Percentiles rank a stretch among this genome's conserved stretches.
These are phyloP conservation scores for Melangyna quadrimaculata DNA, from an alignment of 2,888 invertebrate species.

Conservation along the genomic window DNA sequence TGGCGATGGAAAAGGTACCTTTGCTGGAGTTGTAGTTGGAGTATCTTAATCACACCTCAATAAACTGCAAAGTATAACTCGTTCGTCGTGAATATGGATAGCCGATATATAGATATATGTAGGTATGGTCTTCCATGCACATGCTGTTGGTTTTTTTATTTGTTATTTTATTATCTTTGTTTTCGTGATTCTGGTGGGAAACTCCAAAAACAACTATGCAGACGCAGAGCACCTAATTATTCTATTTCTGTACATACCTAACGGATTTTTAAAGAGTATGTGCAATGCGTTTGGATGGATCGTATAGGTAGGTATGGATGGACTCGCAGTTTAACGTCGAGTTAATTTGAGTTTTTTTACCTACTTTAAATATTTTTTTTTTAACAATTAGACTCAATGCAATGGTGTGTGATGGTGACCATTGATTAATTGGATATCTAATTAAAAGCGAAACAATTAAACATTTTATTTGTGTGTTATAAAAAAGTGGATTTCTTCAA, in stretches of 20 bases:
- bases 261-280: constrained; percentile 38
- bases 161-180: constrained; percentile 38
- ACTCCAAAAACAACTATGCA: constrained; percentile 18
- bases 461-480: not conserved
- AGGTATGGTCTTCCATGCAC: constrained; percentile 8
- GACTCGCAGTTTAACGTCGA: not conserved
- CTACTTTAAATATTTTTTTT: not conserved
- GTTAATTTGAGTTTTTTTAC: not conserved
- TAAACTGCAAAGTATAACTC: constrained; percentile 58
- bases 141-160: constrained; percentile 17
- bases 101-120: not conserved
- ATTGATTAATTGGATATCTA: not conserved
- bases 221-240: constrained; percentile 25
- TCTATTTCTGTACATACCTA: constrained; percentile 11
- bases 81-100: constrained; percentile 45
- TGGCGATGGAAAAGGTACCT: not conserved
- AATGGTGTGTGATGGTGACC: not conserved
- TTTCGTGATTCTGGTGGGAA: constrained; percentile 22
- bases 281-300: constrained; percentile 7
- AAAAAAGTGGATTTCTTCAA: not conserved
- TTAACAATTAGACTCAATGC: not conserved
- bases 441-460: not conserved
- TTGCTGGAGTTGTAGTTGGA: not conserved
- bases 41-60: constrained; percentile 59
- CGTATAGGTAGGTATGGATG: not conserved